Base-by-base conservation (phyloP, 2,113 vertebrate genomes). In the Sebastes fasciatus region DNA sequence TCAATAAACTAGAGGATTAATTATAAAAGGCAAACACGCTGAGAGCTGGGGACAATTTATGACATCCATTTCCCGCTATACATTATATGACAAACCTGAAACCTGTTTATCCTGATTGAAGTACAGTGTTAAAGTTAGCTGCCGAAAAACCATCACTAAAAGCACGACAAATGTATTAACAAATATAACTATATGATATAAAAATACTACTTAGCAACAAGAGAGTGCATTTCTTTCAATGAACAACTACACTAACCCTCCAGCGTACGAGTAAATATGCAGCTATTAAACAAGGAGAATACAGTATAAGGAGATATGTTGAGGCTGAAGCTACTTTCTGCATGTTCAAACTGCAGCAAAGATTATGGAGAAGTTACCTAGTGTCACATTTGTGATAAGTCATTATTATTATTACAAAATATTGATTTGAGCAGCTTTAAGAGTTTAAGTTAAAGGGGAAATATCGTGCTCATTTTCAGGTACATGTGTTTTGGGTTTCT, bases 1-100 rank as follows among this genome's bases (percentile, higher is more conserved):
- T 86, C 84, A 90, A 89, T 83, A 86, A 87, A 84, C 19, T 5
- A 6, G 57, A 77, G 67, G 73, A 84, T 89, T 80, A 87, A 85
- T 88, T 82, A 86, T 79, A 65, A 82, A 52, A 57, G 61, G 80
- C 72, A 75, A 83, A 88, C 42, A 57, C 67, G 65, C 74, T 8
- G 61, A 52, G 77, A 64, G 66, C 51, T 16, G 58, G 19, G 46
- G 23, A 34, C 61, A 57, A 77, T 83, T 81, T 77, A 86, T 49
- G 85, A 80, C 55, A 55, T 46, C 64, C 60, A 8, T 16, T 52
- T 13, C 6, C 6, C 6, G 16, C 42, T 71, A 3, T 62, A 51
- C 51, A 13, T 54, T 76, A 52, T 23, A 70, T 40, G 49, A 75
- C 48, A 80, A 42, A 51, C 42, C 49, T 42, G 70, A 54, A 72